Percentiles rank a stretch among this genome's conserved stretches.
Conservation (phyloP, 1,140 invertebrate species). For the Theocolax elegans region DNA sequence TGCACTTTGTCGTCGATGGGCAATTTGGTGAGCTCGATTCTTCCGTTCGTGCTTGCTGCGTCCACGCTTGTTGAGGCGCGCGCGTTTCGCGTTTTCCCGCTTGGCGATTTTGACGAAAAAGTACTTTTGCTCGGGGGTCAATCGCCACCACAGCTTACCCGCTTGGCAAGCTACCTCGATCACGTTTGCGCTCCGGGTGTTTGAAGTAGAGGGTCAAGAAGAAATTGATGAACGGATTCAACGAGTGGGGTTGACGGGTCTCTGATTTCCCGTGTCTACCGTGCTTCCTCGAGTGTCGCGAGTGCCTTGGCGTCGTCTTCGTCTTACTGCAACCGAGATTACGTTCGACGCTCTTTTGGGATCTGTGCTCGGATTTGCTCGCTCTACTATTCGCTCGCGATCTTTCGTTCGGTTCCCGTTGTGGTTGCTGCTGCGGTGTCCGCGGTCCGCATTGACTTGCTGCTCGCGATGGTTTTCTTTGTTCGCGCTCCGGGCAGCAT, state of each 20-base stretch:
- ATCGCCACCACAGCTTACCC: slow-evolving; percentile 8
- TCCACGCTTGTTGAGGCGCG: background rate
- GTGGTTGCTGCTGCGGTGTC: too few relatives aligned
- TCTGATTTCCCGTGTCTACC: too few relatives aligned
- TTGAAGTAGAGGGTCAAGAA: background rate
- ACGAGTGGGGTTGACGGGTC: background rate
- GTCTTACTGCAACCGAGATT: background rate
- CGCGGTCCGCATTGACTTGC: background rate
- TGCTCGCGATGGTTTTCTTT: background rate
- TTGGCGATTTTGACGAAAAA: background rate
- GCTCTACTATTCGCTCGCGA: too few relatives aligned
- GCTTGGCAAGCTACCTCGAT: background rate
- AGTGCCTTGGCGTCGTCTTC: background rate
- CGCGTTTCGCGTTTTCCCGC: background rate
- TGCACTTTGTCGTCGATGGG: too few relatives aligned
- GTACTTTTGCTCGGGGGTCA: background rate
- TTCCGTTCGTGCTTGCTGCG: too few relatives aligned
- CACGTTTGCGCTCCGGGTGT: background rate
- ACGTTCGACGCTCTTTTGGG: too few relatives aligned
- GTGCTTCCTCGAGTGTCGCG: too few relatives aligned
- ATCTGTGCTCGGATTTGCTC: too few relatives aligned
- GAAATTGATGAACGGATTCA: slow-evolving; percentile 33
- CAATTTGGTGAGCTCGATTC: too few relatives aligned
- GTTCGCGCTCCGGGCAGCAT: too few relatives aligned
- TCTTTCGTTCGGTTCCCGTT: too few relatives aligned